These are phyloP conservation scores for Procambarus virginalis DNA, from an alignment of 1,140 invertebrate species.

Conservation along the genomic window DNA sequence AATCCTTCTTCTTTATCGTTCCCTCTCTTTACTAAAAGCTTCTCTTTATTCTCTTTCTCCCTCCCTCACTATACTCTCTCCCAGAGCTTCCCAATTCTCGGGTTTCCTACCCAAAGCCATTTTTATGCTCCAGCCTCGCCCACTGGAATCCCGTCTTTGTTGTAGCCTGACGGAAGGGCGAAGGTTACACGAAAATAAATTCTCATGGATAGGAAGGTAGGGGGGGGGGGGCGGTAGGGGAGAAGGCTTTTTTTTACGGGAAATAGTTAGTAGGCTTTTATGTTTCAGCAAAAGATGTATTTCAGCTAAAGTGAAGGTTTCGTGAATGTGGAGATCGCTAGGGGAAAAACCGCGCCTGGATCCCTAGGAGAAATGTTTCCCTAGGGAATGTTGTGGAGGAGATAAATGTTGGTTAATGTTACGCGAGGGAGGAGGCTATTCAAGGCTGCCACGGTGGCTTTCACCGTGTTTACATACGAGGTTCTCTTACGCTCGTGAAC, in stretches of 20 bases:
- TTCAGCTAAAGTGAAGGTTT: neutral
- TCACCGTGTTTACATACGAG: neutral
- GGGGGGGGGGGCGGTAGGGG: too few species aligned
- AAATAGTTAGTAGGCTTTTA: constrained; percentile 5
- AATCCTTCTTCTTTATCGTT: too few species aligned
- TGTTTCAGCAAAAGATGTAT: neutral
- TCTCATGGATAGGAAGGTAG: too few species aligned
- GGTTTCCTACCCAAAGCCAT: neutral
- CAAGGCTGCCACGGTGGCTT: neutral
- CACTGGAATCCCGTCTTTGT: neutral
- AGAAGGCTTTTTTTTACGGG: neutral
- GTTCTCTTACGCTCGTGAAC: neutral
- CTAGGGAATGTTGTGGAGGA: neutral
- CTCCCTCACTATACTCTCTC: neutral
- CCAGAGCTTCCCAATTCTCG: neutral
- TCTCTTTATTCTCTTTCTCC: neutral
- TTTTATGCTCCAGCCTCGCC: neutral
- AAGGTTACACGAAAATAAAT: too few species aligned
- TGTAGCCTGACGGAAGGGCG: neutral
- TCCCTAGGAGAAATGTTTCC: neutral
- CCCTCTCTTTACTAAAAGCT: neutral
- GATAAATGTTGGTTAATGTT: neutral
- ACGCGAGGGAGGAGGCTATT: neutral
- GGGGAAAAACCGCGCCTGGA: neutral
- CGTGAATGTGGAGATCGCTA: neutral